A percentile compares a stretch with the other conserved stretches of the same genome.
phyloP scores from a whole-genome alignment of 2,797 vertebrate species.

The Limosa lapponica region DNA sequence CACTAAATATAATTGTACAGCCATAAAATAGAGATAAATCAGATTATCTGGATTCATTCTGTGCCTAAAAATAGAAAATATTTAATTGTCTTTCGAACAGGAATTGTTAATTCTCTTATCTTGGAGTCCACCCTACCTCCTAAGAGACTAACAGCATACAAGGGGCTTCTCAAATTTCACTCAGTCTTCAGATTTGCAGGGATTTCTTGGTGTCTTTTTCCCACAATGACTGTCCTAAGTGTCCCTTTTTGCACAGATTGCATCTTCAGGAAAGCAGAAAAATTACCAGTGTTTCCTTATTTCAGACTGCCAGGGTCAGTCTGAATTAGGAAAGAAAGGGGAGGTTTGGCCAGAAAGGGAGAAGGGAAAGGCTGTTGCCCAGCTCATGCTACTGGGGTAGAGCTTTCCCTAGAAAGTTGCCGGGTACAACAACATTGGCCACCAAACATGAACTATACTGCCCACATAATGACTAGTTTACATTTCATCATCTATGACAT shows the following conservation, averaged over 20 bases:
- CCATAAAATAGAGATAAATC: slow-evolving; percentile 4
- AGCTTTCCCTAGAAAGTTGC: neutral
- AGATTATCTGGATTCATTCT: slow-evolving; percentile 1
- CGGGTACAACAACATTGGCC: neutral
- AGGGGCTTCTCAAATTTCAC: neutral
- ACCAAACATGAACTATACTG: neutral
- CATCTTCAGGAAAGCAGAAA: neutral
- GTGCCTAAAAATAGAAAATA: neutral
- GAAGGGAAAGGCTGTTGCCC: neutral
- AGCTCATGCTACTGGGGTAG: neutral
- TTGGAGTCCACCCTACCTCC: neutral
- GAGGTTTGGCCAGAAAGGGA: neutral
- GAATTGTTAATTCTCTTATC: slow-evolving; percentile 11
- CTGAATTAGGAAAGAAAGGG: neutral
- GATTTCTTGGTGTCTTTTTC: neutral
- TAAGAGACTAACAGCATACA: neutral
- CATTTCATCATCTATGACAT: neutral
- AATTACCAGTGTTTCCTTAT: neutral
- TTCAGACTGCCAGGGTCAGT: neutral
- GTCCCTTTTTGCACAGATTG: neutral
- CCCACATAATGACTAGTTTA: neutral
- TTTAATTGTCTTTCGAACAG: slow-evolving; percentile 39
- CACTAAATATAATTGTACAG: slow-evolving; percentile 1
- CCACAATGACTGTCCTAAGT: neutral
- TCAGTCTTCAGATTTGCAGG: neutral